Conservation (phyloP, 2,113 vertebrate species). For the Neogobius melanostomus region DNA sequence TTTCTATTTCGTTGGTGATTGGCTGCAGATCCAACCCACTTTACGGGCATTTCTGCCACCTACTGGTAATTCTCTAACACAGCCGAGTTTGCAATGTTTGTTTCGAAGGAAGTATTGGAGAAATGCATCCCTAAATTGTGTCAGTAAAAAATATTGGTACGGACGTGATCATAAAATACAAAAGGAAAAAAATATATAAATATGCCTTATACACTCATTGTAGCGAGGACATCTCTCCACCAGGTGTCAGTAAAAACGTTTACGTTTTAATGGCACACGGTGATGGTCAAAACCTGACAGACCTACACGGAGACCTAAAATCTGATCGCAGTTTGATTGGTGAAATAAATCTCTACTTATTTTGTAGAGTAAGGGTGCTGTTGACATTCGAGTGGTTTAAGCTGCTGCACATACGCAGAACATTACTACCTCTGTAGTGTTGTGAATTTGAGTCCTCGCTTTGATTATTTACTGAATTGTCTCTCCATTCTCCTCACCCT, state of each 20-base stretch:
- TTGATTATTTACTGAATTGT: too few species aligned
- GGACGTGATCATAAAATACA: too few species aligned
- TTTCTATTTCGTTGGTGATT: slow-evolving; percentile 22
- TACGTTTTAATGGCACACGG: not conserved
- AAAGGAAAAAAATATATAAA: too few species aligned
- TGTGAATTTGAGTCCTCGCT: too few species aligned
- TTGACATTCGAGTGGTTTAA: too few species aligned
- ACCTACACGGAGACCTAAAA: not conserved
- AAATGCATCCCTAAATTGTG: not conserved
- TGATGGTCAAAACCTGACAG: not conserved
- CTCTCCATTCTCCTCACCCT: too few species aligned
- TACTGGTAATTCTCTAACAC: not conserved
- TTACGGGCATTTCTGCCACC: not conserved
- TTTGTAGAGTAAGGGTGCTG: too few species aligned
- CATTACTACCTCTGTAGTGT: too few species aligned
- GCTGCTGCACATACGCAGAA: too few species aligned
- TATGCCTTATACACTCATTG: not conserved
- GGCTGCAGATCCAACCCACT: not conserved
- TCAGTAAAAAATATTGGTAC: too few species aligned
- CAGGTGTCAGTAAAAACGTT: slow-evolving; percentile 47
- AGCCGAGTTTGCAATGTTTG: not conserved
- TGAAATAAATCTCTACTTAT: too few species aligned
- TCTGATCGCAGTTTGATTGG: too few species aligned
- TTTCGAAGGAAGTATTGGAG: not conserved
- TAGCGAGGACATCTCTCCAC: slow-evolving; percentile 27